Evolutionary conservation across 2,797 vertebrate genomes (phyloP), one percentile per base, ranked within the genome.

Genomic region (Nothura maculosa): DNA sequence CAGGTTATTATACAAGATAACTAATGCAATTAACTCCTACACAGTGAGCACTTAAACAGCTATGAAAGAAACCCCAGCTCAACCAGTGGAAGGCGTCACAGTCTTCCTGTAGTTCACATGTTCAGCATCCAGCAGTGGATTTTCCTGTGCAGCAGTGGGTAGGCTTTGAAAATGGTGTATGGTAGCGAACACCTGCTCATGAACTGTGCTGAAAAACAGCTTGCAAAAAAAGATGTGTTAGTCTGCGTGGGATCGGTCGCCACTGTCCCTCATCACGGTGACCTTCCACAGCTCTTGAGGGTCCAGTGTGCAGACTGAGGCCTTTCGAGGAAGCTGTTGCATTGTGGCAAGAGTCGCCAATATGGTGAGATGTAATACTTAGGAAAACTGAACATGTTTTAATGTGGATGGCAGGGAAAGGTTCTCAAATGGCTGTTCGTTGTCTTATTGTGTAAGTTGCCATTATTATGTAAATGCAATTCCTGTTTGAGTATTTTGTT

Each of bases 1-100:
- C 70, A 89, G 62, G 60, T 87, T 93, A 27, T 94, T 94, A 95
- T 27, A 64, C 67, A 76, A 81, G 73, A 84, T 95, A 96, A 85
- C 74, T 85, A 72, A 85, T 61, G 72, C 63, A 81, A 85, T 95
- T 96, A 94, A 87, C 45, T 95, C 38, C 36, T 63, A 67, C 55
- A 70, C 27, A 66, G 32, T 40, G 62, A 92, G 61, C 69, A 36
- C 84, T 90, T 93, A 52, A 28, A 73, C 12, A 52, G 75, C 80
- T 89, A 28, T 69, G 27, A 93, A 96, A 77, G 38, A 54, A 89
- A 48, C 45, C 43, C 58, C 67, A 86, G n/a, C 80, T 55, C 30
- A 79, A 22, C 43, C 64, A 78, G 28, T 40, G 47, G 90, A 93
- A 89, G 75, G 17, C 58, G 38, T 83, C 77, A 32, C 18, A 43